Evolutionary conservation across 2,888 invertebrate genomes (phyloP).

Genomic region (Parnassius apollo): DNA sequence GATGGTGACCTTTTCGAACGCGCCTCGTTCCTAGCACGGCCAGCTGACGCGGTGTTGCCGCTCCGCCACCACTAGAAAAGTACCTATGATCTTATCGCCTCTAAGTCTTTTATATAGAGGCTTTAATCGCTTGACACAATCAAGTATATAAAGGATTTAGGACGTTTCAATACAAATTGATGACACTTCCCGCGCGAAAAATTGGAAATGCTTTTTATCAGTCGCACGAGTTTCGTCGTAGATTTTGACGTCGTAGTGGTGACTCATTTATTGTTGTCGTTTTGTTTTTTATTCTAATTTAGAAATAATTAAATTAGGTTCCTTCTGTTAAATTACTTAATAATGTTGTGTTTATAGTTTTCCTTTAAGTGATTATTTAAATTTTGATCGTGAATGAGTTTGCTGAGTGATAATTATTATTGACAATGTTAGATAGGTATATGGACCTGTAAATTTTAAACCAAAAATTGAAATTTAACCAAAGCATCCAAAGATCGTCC

Average conservation of each 20-base stretch:
- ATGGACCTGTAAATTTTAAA: neutral
- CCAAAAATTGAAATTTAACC: constrained; percentile 40
- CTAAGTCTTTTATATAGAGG: constrained; percentile 47
- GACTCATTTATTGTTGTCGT: neutral
- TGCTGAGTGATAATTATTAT: no score
- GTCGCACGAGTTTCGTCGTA: constrained; percentile 20
- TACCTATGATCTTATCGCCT: constrained; percentile 71
- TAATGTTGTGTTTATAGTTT: no score
- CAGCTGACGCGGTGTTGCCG: constrained; percentile 80
- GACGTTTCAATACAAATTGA: constrained; percentile 60
- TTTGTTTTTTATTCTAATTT: neutral
- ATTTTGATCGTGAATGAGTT: no score
- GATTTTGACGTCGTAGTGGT: constrained; percentile 1
- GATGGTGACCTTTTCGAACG: constrained; percentile 78
- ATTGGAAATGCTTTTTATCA: constrained; percentile 75
- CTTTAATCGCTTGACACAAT: constrained; percentile 48
- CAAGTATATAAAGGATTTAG: constrained; percentile 72
- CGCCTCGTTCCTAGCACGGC: constrained; percentile 72
- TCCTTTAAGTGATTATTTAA: no score
- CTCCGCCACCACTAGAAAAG: constrained; percentile 47
- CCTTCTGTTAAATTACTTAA: neutral
- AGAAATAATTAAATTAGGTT: neutral
- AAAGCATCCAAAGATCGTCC: constrained; percentile 56
- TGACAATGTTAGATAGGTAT: no score
- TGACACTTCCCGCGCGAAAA: constrained; percentile 78